A percentile compares a stretch with the other conserved stretches of the same genome.
These are phyloP conservation scores for Heterohyrax brucei DNA, from an alignment of 2,797 vertebrate species.

Conservation along the genomic window DNA sequence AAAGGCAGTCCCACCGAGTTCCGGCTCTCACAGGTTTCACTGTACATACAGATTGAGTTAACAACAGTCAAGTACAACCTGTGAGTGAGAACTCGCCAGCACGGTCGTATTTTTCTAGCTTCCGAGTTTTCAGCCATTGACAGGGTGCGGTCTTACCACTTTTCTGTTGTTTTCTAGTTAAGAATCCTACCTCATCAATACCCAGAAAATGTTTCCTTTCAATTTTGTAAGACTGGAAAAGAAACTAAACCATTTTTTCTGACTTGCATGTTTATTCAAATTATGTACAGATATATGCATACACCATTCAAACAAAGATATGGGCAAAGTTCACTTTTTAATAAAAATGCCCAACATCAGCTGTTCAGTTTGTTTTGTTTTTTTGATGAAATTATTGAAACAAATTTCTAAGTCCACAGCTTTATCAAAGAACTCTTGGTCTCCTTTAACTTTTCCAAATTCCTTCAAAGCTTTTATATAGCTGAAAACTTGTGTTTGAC, in stretches of 20 bases:
- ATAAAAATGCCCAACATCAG: neutral
- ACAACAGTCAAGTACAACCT: neutral
- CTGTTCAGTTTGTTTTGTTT: neutral
- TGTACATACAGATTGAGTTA: neutral
- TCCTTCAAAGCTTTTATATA: neutral
- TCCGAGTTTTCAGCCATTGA: too few species aligned
- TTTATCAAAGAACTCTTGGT: neutral
- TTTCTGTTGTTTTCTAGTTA: neutral
- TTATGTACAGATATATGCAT: neutral
- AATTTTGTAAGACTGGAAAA: neutral
- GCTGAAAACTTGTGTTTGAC: neutral
- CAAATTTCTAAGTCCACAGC: neutral
- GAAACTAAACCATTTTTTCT: neutral
- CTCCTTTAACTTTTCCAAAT: neutral
- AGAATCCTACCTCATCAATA: neutral
- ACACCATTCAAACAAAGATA: neutral
- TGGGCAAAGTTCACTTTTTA: neutral
- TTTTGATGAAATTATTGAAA: neutral
- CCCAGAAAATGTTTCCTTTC: neutral
- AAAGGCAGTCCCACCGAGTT: neutral
- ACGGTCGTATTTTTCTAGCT: neutral
- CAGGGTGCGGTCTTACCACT: neutral
- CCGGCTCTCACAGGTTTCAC: neutral
- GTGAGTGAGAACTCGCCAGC: neutral
- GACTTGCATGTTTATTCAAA: neutral